phyloP scores from a whole-genome alignment of 2,888 invertebrate species.

The Tridacna crocea region DNA sequence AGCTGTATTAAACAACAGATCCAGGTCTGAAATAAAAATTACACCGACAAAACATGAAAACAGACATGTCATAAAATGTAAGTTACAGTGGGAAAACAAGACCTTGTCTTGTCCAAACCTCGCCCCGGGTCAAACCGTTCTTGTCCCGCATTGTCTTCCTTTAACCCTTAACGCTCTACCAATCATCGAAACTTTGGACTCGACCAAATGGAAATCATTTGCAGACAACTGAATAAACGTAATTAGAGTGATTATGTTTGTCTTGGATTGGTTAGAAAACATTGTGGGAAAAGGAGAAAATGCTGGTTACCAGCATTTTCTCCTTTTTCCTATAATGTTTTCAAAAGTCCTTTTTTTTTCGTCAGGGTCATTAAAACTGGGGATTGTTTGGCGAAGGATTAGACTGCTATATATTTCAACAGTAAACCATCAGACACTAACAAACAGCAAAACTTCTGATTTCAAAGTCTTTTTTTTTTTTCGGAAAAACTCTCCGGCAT shows the following conservation, averaged over 20 bases:
- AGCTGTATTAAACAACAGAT: too few species aligned
- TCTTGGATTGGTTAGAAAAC: not conserved
- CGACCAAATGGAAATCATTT: too few species aligned
- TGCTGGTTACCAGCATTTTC: not conserved
- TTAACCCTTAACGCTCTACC: too few species aligned
- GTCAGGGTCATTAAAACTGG: not conserved
- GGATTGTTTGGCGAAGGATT: not conserved
- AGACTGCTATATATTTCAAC: not conserved
- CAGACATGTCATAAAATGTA: conserved; percentile 19
- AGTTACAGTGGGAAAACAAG: not conserved
- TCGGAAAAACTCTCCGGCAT: too few species aligned
- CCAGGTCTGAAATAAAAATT: too few species aligned
- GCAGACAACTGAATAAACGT: not conserved
- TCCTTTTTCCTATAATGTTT: not conserved
- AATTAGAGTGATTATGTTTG: not conserved
- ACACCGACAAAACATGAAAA: too few species aligned
- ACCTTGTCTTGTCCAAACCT: conserved; percentile 1
- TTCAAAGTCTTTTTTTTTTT: too few species aligned
- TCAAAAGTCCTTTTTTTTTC: not conserved
- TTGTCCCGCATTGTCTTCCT: too few species aligned
- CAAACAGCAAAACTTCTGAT: too few species aligned
- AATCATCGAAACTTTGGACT: too few species aligned
- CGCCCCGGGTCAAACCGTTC: conserved; percentile 4
- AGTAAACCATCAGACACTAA: too few species aligned
- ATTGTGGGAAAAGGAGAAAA: not conserved